Conservation (phyloP, 2,113 vertebrate genomes). For the Pao palembangensis region DNA sequence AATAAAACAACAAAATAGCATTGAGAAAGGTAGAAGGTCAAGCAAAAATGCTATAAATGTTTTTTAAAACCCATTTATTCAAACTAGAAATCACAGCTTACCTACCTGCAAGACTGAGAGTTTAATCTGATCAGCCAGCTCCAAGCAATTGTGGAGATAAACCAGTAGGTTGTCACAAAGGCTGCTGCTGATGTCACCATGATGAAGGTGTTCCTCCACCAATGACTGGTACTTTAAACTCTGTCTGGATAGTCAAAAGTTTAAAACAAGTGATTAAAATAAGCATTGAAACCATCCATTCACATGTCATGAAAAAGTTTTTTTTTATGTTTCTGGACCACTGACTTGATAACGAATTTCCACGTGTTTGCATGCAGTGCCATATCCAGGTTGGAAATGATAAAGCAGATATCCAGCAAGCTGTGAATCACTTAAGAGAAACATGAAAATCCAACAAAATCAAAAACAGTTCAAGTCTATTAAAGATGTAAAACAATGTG, state of each 20-base stretch:
- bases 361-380: constrained; percentile 95
- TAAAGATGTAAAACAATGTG: neutral
- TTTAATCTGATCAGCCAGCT: constrained; percentile 83
- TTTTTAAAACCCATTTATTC: neutral
- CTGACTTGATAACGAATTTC: constrained; percentile 97
- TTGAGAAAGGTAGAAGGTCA: neutral
- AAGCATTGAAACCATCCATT: neutral
- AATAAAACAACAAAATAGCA: constrained; percentile 13
- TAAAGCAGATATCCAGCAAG: constrained; percentile 87
- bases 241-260: constrained; percentile 74
- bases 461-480: neutral
- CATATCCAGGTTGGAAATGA: constrained; percentile 90
- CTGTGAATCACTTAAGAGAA: constrained; percentile 84
- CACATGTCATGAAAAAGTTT: neutral
- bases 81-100: neutral
- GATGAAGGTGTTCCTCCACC: constrained; percentile 83
- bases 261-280: neutral
- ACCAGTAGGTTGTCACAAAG: constrained; percentile 83
- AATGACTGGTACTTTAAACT: constrained; percentile 86
- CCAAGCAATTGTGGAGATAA: constrained; percentile 81
- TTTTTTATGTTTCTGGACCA: constrained; percentile 16
- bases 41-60: too few relatives aligned
- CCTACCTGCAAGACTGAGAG: constrained; percentile 69
- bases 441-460: neutral
- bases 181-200: constrained; percentile 78